Evolutionary conservation across 2,888 invertebrate genomes (phyloP), one percentile per base, ranked within the genome.

Genomic region (Tipula vernalis): DNA sequence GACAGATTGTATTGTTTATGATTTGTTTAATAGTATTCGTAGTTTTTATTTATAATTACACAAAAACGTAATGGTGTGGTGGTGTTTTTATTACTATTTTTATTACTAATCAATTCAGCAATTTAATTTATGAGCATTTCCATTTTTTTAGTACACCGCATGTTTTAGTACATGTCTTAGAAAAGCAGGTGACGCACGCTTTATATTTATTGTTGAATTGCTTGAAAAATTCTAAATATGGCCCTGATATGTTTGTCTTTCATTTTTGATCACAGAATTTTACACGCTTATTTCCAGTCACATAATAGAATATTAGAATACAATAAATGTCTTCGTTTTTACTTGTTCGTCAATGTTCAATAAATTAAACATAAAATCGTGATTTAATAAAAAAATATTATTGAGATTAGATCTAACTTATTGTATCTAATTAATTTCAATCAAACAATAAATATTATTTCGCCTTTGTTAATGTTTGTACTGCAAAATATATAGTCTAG

Each of bases 1-100:
- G 71, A 71, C 71, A 71, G 71, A 71, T 71, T 71, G 71, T 71
- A 71, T 71, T 71, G 71, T 71, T 71, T 71, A 71, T 71, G 71
- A 71, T 71, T 71, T 71, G 28, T 71, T 71, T 71, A 71, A 28
- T 71, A 3, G 71, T 71, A 10, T 71, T 28, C 4, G 71, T 28
- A 71, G 28, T 71, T 18, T 6, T 28, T 57, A 44, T 28, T 28
- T 28, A 28, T 28, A 28, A 28, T 51, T 51, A 51, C n/a, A n/a
- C n/a, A 51, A 51, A 51, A 13, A n/a, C 4, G 51, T n/a, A 51
- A 3, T 44, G 12, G 44, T 51, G 51, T 51, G 51, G 10, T 2
- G 44, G 44, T 41, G 41, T 41, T 41, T 41, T 41, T 41, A 41
- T 41, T 41, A 8, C 44, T 44, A 6, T 8, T 51, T 51, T 51